Conservation (phyloP, 2,888 invertebrate genomes). For the Cephus pulcher region DNA sequence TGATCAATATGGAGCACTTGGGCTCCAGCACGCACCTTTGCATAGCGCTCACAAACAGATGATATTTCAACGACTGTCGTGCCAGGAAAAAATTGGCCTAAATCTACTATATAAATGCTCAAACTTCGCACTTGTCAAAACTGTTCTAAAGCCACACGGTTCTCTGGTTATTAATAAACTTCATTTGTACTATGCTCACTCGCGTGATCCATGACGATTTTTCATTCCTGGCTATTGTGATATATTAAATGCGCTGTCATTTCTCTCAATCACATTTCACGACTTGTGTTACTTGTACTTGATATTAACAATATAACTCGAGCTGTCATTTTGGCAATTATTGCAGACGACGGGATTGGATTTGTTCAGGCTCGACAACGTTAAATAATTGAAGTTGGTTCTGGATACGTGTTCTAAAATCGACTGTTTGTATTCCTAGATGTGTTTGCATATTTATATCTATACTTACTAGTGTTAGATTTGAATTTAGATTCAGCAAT, state of each 20-base stretch:
- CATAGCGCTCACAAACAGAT: not conserved
- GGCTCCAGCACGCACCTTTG: conserved; percentile 16
- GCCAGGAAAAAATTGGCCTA: not conserved
- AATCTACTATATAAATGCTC: not conserved
- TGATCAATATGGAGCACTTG: conserved; percentile 33
- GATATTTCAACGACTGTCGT: not conserved
- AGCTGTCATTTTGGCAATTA: conserved; percentile 37
- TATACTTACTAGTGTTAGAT: not conserved
- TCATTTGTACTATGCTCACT: not conserved
- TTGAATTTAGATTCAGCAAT: not conserved
- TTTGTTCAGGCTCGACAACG: conserved; percentile 20
- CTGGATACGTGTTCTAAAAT: not conserved
- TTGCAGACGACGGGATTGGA: conserved; percentile 31
- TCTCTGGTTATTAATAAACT: not conserved
- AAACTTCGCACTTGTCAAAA: not conserved
- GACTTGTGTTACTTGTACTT: not conserved
- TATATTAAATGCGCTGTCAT: not conserved
- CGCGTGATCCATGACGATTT: not conserved
- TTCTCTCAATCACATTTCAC: not conserved
- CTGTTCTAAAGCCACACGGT: not conserved
- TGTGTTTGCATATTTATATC: too few relatives aligned
- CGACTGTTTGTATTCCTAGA: not conserved
- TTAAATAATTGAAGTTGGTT: conserved; percentile 6
- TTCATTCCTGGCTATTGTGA: not conserved
- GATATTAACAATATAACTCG: not conserved